Evolutionary conservation across 2,797 vertebrate genomes (phyloP), one percentile per base, ranked within the genome.

Genomic region (Tachyglossus aculeatus): DNA sequence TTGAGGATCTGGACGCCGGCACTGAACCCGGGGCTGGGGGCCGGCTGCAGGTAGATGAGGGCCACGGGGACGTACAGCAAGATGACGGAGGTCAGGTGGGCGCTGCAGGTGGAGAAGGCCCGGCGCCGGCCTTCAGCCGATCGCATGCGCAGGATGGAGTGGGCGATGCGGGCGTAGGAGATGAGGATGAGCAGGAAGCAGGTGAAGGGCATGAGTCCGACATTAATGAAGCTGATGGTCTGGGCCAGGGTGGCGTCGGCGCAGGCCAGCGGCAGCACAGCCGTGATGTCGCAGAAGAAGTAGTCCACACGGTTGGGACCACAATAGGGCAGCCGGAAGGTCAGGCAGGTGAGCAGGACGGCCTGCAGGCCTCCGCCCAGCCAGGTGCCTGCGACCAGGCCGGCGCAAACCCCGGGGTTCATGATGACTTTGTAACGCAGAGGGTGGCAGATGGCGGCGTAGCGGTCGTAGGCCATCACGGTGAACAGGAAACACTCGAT

Each of bases 401-500:
- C 6, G 39, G 62, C 13, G 9, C 82, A 90, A 0, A 12, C 24
- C 29, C 47, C 64, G 55, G 58, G 77, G 19, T 40, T 88, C 78
- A 90, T 84, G 33, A 82, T 66, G 1, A 27, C 8, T 1, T 41
- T 54, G 59, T 89, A 89, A 22, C 24, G 59, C 9, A 90, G 41
- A 7, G 85, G 87, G 22, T 38, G n/a, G 21, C 88, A 88, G 18
- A 89, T 83, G 45, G 89, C 88, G 14, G 82, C 67, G 16, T 87
- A 89, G 48, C 78, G 73, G 44, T 90, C 88, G 3, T 87, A 90
- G 41, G 89, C 86, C 89, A 90, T 89, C 12, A 84, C 76, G 0
- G 78, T 86, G 66, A 85, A 86, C 13, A 71, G 40, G 31, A 53
- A 4, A 10, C 41, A 50, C 31, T 71, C 68, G 4, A 51, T 24